phyloP scores from a whole-genome alignment of 2,888 invertebrate species.

The Pristionchus mayeri region DNA sequence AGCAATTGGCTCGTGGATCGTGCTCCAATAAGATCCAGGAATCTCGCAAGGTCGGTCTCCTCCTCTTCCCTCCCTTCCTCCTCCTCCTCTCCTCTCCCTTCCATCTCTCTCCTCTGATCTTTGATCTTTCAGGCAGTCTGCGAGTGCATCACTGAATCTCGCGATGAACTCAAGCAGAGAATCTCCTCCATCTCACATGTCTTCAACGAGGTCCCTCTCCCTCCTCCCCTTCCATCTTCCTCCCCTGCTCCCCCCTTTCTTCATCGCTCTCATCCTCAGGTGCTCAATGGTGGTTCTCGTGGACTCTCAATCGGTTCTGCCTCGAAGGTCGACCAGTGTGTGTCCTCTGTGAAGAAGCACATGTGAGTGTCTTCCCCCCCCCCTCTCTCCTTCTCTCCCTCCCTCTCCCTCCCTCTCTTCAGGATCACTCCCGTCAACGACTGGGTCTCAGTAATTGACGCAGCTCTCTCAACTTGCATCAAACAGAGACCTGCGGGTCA shows the following conservation, averaged over 20 bases:
- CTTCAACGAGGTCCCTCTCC: slow-evolving; percentile 61
- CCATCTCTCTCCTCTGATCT: slow-evolving; percentile 3
- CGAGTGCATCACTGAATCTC: slow-evolving; percentile 75
- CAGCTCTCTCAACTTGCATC: slow-evolving; percentile 73
- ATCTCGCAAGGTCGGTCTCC: not conserved
- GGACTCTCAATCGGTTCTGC: slow-evolving; percentile 70
- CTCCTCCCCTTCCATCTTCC: not conserved
- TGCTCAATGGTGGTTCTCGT: slow-evolving; percentile 65
- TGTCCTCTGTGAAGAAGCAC: slow-evolving; percentile 74
- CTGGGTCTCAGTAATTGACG: slow-evolving; percentile 74
- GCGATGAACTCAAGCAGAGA: slow-evolving; percentile 74
- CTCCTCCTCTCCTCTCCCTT: not conserved
- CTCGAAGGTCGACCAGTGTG: slow-evolving; percentile 73
- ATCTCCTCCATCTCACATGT: slow-evolving; percentile 72
- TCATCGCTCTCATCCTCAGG: no score
- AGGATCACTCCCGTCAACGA: slow-evolving; percentile 75
- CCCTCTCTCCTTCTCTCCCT: not conserved
- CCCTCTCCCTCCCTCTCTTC: not conserved
- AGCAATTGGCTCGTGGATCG: slow-evolving; percentile 58
- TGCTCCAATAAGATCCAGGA: slow-evolving; percentile 63
- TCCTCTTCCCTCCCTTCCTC: not conserved
- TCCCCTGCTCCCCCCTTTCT: not conserved
- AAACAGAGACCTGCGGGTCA: slow-evolving; percentile 70
- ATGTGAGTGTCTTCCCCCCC: slow-evolving; percentile 65
- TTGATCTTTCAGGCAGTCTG: slow-evolving; percentile 65